A percentile compares a stretch with the other conserved stretches of the same genome.
phyloP scores from a whole-genome alignment of 2,888 invertebrate genomes.

The Polydesmus complanatus region DNA sequence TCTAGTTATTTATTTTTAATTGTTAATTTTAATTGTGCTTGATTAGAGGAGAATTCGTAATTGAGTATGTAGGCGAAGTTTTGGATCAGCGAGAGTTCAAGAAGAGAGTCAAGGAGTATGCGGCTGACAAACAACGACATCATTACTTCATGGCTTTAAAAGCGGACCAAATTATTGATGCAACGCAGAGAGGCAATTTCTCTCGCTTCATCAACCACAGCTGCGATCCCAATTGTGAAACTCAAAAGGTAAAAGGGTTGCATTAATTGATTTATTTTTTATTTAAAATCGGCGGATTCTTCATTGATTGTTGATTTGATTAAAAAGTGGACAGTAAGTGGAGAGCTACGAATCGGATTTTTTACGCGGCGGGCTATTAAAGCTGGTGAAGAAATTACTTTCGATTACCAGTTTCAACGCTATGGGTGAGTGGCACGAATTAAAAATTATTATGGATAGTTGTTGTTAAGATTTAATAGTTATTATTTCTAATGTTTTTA shows the following conservation, averaged over 20 bases:
- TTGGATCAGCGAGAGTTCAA: slow-evolving; percentile 83
- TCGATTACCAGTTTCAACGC: slow-evolving; percentile 95
- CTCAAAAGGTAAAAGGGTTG: slow-evolving; percentile 60
- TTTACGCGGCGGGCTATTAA: slow-evolving; percentile 73
- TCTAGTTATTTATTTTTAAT: slow-evolving; percentile 12
- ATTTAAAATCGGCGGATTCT: neutral
- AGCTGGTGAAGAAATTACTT: slow-evolving; percentile 89
- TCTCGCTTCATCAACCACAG: slow-evolving; percentile 98
- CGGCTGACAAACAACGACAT: slow-evolving; percentile 75
- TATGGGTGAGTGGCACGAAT: slow-evolving; percentile 55
- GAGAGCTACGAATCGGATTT: slow-evolving; percentile 85
- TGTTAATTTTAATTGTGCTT: neutral
- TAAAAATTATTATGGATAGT: slow-evolving; percentile 15
- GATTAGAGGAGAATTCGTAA: slow-evolving; percentile 78
- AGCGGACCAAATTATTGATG: slow-evolving; percentile 88
- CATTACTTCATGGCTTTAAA: slow-evolving; percentile 96
- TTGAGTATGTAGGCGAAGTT: slow-evolving; percentile 98
- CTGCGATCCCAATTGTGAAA: slow-evolving; percentile 96
- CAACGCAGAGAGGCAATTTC: slow-evolving; percentile 86
- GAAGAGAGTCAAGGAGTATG: slow-evolving; percentile 72
- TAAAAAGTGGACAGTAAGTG: slow-evolving; percentile 40
- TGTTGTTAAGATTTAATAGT: neutral
- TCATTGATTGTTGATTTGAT: slow-evolving; percentile 5
- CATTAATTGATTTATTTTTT: slow-evolving; percentile 2
- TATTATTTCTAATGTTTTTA: neutral